A percentile compares a stretch with the other conserved stretches of the same genome.
These are phyloP conservation scores for Melieria picta DNA, from an alignment of 2,888 invertebrate genomes.

Conservation along the genomic window DNA sequence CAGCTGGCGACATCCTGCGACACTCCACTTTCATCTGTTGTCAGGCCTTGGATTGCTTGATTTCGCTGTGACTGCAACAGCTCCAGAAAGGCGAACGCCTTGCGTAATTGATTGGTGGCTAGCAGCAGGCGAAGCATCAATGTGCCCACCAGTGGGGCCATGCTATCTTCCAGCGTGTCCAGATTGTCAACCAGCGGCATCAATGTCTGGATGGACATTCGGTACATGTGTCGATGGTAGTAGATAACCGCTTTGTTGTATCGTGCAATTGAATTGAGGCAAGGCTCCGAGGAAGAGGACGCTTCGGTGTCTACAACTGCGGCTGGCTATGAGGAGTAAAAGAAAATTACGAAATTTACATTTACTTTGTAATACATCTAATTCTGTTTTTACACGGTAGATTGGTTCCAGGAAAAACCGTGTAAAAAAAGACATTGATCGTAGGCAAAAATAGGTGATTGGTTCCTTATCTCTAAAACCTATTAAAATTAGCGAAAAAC, in stretches of 20 bases:
- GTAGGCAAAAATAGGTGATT: no score
- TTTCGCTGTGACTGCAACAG: conserved; percentile 54
- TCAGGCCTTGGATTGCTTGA: conserved; percentile 36
- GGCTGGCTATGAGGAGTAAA: no score
- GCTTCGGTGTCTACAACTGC: no score
- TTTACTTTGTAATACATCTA: no score
- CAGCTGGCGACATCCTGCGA: conserved; percentile 38
- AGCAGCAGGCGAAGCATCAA: conserved; percentile 60
- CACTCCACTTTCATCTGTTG: conserved; percentile 35
- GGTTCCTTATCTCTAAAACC: no score
- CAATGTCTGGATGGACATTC: conserved; percentile 59
- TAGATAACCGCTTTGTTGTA: conserved; percentile 64
- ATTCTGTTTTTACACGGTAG: no score
- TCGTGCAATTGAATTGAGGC: conserved; percentile 48
- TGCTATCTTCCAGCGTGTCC: conserved; percentile 57
- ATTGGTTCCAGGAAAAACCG: no score
- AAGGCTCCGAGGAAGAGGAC: no score
- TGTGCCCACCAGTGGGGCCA: conserved; percentile 57
- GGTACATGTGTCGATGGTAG: conserved; percentile 62
- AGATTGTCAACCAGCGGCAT: conserved; percentile 54
- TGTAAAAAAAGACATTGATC: no score
- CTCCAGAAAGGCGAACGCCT: conserved; percentile 61
- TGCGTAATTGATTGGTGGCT: conserved; percentile 61
- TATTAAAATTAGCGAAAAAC: no score
- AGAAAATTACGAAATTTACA: no score